phyloP scores from a whole-genome alignment of 2,113 vertebrate genomes.

The Rhabdomys dilectus region DNA sequence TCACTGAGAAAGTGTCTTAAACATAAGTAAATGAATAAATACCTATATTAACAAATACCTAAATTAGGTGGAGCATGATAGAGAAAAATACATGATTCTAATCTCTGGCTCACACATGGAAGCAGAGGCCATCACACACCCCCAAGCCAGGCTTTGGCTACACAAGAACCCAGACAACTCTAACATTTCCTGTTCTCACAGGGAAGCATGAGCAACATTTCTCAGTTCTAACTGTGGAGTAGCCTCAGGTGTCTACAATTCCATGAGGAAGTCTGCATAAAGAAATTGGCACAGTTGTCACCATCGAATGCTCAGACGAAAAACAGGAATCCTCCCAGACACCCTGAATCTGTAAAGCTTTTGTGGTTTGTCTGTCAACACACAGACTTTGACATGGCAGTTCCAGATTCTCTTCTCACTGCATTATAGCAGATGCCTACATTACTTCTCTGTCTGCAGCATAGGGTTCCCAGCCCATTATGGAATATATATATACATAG shows the following conservation, averaged over 20 bases:
- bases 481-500: neutral
- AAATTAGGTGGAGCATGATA: neutral
- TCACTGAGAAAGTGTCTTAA: neutral
- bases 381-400: neutral
- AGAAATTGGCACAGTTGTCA: slow-evolving; percentile 54
- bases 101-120: neutral
- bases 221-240: slow-evolving; percentile 3
- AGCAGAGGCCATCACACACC: too few species aligned
- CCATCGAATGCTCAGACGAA: slow-evolving; percentile 38
- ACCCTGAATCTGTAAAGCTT: slow-evolving; percentile 64
- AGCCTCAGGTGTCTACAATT: slow-evolving; percentile 44
- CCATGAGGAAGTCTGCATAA: slow-evolving; percentile 69
- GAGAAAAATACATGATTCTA: neutral
- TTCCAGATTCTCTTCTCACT: slow-evolving; percentile 23
- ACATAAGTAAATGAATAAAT: neutral
- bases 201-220: neutral
- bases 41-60: neutral
- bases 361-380: slow-evolving; percentile 59
- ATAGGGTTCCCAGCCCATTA: neutral
- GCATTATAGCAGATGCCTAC: neutral
- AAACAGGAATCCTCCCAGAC: slow-evolving; percentile 74
- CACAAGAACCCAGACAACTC: neutral
- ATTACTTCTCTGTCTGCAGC: neutral
- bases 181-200: neutral
- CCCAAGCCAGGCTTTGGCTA: neutral